phyloP scores from a whole-genome alignment of 1,140 invertebrate genomes.

The Parapsyche elsis region DNA sequence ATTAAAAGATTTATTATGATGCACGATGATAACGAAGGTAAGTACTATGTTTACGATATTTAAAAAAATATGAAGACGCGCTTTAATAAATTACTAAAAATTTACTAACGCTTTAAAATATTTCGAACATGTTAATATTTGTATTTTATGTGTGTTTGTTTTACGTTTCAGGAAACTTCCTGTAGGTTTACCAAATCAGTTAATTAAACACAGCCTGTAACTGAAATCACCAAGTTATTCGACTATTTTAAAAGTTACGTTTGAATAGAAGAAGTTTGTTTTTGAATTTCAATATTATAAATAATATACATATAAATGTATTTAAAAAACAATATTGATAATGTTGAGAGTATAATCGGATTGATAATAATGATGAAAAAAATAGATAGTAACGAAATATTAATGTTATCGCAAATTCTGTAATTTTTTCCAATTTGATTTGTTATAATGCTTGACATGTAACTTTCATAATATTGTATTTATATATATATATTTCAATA shows the following conservation, averaged over 20 bases:
- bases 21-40: neutral
- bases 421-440: slow-evolving; percentile 27
- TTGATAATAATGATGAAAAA: slow-evolving; percentile 47
- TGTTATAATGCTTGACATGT: slow-evolving; percentile 9
- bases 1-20: too few species aligned
- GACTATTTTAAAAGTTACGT: slow-evolving; percentile 50
- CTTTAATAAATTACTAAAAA: too few species aligned
- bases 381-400: slow-evolving; percentile 37
- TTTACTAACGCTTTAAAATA: neutral
- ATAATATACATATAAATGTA: slow-evolving; percentile 49
- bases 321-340: slow-evolving; percentile 41
- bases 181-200: slow-evolving; percentile 49
- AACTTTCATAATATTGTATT: neutral
- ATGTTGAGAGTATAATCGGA: slow-evolving; percentile 49
- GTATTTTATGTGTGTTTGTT: slow-evolving; percentile 5
- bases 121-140: neutral
- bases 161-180: slow-evolving; percentile 55
- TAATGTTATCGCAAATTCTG: slow-evolving; percentile 35
- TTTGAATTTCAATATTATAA: slow-evolving; percentile 45
- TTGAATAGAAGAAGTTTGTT: slow-evolving; percentile 46
- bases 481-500: neutral
- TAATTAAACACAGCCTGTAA: slow-evolving; percentile 49
- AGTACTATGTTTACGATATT: neutral
- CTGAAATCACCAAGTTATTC: slow-evolving; percentile 47
- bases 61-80: neutral